Base-by-base conservation (phyloP, 2,113 vertebrate species). In the Marcusenius ussheri region DNA sequence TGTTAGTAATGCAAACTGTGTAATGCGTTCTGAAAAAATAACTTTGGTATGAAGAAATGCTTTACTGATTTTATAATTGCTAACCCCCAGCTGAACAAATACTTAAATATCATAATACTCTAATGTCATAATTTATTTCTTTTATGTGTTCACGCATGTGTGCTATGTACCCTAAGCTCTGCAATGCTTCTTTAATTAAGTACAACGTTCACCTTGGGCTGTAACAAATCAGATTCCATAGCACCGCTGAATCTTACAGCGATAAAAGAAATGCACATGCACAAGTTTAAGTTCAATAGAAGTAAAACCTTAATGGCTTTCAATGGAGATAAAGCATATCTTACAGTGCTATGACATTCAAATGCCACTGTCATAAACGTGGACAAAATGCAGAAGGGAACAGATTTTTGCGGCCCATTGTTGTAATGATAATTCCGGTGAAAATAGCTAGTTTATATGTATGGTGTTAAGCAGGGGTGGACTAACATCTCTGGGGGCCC, bases 261-360 rank as follows among this genome's bases (percentile, higher is more conserved):
- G 39, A 88, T 88, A 58, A 46, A 45, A 56, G 35, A 88, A 88
- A 88, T 0, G 87, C 39, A 88, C 31, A 31, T 19, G 2, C 7
- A 4, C 11, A 19, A 51, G 27, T 53, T 5, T 88, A 17, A 66
- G 53, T 88, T n/a, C 53, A 88, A 88, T 10, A 62, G 51, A 88
- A 46, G 87, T 45, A 88, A 88, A 88, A 42, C 19, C 87, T 39
- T 88, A 66, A 66, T 46, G 53, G 56, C 53, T 88, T 88, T 66
- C 31, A 66, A 24, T 50, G 35, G 10, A 88, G 87, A 88, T 88
- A 88, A 88, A 66, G 35, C 56, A 42, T 88, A 88, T 88, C 53
- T 88, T n/a, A 88, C 17, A 66, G 87, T 88, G 19, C 39, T 62
- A 62, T 88, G 87, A 42, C 47, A 45, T 88, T 88, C 53, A 88